Evolutionary conservation across 1,140 invertebrate species (phyloP).

Genomic region (Drosophila funebris): DNA sequence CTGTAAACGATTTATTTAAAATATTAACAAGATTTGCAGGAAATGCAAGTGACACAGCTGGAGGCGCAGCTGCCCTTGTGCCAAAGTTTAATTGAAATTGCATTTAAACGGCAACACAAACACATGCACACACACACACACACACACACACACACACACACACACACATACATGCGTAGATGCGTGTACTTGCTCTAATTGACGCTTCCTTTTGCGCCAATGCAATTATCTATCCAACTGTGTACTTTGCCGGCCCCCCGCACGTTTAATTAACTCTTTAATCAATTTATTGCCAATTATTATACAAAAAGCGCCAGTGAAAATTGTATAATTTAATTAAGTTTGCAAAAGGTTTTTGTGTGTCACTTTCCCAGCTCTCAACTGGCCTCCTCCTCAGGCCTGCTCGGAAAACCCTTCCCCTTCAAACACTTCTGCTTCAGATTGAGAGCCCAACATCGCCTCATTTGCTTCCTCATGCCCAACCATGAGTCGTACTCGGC

Average conservation of each 20-base stretch:
- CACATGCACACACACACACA: slow-evolving; percentile 12
- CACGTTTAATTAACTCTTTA: slow-evolving; percentile 77
- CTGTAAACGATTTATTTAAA: slow-evolving; percentile 25
- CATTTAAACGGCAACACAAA: slow-evolving; percentile 31
- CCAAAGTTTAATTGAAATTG: slow-evolving; percentile 36
- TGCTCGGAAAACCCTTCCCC: not conserved
- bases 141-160: not conserved
- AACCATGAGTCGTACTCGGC: not conserved
- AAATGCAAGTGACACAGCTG: slow-evolving; percentile 1
- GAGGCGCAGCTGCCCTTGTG: not conserved
- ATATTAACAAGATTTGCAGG: slow-evolving; percentile 22
- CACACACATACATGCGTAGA: not conserved
- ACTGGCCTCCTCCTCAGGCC: not conserved
- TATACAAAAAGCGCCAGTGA: slow-evolving; percentile 75
- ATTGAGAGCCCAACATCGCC: not conserved
- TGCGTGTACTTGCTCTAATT: slow-evolving; percentile 21
- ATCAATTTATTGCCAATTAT: slow-evolving; percentile 81
- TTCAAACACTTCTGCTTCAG: slow-evolving; percentile 1
- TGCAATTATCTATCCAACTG: slow-evolving; percentile 70
- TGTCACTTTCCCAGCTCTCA: slow-evolving; percentile 27
- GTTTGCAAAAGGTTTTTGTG: slow-evolving; percentile 79
- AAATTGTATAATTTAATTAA: slow-evolving; percentile 80
- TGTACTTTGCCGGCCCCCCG: slow-evolving; percentile 32
- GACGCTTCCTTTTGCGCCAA: slow-evolving; percentile 43
- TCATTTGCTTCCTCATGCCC: not conserved